Evolutionary conservation across 2,797 vertebrate species (phyloP).

Genomic region (Microtus obscurus): DNA sequence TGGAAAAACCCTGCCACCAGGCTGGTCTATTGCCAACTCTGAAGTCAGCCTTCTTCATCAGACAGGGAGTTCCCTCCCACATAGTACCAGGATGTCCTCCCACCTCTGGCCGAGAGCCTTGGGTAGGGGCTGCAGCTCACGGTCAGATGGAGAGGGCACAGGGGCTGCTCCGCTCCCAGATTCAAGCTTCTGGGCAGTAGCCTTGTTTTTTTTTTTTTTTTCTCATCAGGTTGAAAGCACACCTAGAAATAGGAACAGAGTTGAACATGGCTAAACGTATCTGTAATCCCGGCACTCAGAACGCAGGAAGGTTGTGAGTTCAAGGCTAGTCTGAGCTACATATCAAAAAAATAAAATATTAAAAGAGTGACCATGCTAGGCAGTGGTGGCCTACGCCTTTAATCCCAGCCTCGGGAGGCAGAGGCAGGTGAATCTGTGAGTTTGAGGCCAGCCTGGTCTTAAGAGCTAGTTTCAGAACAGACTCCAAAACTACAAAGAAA

Average conservation of each 20-base stretch:
- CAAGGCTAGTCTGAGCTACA: neutral
- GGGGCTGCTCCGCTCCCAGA: too few relatives aligned
- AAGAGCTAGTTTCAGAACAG: too few relatives aligned
- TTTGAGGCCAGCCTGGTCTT: too few relatives aligned
- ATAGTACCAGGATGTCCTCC: neutral
- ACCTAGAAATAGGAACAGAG: neutral
- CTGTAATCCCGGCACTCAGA: neutral
- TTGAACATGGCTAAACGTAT: too few relatives aligned
- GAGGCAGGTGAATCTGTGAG: too few relatives aligned
- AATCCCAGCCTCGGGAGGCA: too few relatives aligned
- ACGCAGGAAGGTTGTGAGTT: neutral
- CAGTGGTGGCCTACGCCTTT: rapidly evolving
- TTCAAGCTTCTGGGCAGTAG: neutral
- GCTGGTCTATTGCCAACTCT: constrained; percentile 71
- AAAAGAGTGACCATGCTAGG: neutral
- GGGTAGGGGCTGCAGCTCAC: neutral
- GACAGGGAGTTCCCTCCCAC: neutral
- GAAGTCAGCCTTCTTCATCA: constrained; percentile 71
- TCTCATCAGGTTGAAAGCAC: neutral
- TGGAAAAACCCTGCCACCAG: constrained; percentile 73
- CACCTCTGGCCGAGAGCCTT: neutral
- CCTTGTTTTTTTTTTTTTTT: neutral
- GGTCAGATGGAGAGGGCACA: neutral
- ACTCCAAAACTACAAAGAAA: too few relatives aligned
- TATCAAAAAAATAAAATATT: neutral